Evolutionary conservation across 2,113 vertebrate species (phyloP).

Genomic region (Colaptes auratus): DNA sequence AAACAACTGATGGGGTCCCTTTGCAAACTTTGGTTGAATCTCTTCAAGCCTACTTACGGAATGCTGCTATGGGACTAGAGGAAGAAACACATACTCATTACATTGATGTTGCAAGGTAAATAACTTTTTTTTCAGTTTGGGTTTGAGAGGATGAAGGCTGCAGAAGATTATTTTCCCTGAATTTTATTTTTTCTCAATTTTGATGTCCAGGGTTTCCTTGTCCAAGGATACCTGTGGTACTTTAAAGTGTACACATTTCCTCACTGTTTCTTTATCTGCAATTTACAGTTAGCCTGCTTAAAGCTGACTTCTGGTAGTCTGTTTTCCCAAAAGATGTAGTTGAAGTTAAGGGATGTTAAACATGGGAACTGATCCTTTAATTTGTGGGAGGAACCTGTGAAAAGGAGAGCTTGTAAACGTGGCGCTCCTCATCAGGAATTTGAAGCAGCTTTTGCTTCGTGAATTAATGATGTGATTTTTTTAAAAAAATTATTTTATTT

Average conservation of each 20-base stretch:
- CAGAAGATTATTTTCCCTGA: neutral
- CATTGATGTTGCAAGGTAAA: constrained; percentile 91
- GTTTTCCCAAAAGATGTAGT: fast-evolving
- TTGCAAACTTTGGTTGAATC: constrained; percentile 88
- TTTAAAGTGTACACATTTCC: fast-evolving
- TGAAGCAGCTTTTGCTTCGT: neutral
- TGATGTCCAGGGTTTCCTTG: neutral
- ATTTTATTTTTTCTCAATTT: neutral
- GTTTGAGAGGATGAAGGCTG: neutral
- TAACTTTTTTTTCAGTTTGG: neutral
- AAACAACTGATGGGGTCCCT: constrained; percentile 90
- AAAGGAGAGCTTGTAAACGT: neutral
- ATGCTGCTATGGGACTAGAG: constrained; percentile 86
- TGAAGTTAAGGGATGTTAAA: neutral
- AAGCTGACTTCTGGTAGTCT: neutral
- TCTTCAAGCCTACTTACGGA: constrained; percentile 87
- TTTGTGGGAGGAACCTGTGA: neutral
- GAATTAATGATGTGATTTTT: neutral
- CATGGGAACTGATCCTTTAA: neutral
- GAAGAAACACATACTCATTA: constrained; percentile 89
- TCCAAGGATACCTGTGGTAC: neutral
- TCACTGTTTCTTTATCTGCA: fast-evolving
- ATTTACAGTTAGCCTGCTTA: neutral
- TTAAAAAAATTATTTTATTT: too few species aligned
- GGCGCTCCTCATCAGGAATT: neutral